A percentile compares a stretch with the other conserved stretches of the same genome.
phyloP scores from a whole-genome alignment of 2,888 invertebrate genomes.

The Calameuta filiformis region DNA sequence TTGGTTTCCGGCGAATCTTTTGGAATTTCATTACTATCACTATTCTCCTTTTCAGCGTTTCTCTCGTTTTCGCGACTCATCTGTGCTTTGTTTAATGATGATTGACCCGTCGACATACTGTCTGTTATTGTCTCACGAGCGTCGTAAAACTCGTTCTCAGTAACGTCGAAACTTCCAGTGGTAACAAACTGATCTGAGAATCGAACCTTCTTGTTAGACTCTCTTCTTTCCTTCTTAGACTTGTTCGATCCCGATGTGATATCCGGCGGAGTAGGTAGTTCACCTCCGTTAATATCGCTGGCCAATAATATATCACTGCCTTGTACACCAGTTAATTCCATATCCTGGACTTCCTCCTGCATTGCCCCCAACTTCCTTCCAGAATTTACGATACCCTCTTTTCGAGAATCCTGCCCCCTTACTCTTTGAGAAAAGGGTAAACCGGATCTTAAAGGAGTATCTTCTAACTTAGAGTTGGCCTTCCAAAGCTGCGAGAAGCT shows the following conservation, averaged over 20 bases:
- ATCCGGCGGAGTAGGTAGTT: slow-evolving; percentile 1
- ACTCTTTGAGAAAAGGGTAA: background rate
- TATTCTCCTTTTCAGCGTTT: slow-evolving; percentile 32
- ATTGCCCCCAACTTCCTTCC: slow-evolving; percentile 30
- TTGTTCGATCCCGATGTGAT: slow-evolving; percentile 13
- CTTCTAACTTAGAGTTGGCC: background rate
- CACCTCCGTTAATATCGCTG: slow-evolving; percentile 1
- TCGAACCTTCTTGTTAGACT: slow-evolving; percentile 43
- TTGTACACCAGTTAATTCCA: slow-evolving; percentile 18
- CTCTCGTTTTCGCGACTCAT: slow-evolving; percentile 25
- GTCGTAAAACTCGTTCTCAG: slow-evolving; percentile 24
- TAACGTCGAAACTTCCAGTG: slow-evolving; percentile 9
- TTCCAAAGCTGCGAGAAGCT: slow-evolving; percentile 6
- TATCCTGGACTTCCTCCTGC: slow-evolving; percentile 21
- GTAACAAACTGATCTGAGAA: slow-evolving; percentile 44
- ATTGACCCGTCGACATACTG: slow-evolving; percentile 2
- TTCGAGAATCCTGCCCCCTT: background rate
- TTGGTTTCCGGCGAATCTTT: background rate
- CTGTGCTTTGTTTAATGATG: background rate
- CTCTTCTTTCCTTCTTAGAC: slow-evolving; percentile 14
- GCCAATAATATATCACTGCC: background rate
- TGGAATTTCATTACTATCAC: background rate
- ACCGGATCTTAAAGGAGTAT: slow-evolving; percentile 11
- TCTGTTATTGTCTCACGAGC: slow-evolving; percentile 9
- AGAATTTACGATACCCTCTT: background rate